phyloP scores from a whole-genome alignment of 2,113 vertebrate genomes.

The Chionodraco myersi region DNA sequence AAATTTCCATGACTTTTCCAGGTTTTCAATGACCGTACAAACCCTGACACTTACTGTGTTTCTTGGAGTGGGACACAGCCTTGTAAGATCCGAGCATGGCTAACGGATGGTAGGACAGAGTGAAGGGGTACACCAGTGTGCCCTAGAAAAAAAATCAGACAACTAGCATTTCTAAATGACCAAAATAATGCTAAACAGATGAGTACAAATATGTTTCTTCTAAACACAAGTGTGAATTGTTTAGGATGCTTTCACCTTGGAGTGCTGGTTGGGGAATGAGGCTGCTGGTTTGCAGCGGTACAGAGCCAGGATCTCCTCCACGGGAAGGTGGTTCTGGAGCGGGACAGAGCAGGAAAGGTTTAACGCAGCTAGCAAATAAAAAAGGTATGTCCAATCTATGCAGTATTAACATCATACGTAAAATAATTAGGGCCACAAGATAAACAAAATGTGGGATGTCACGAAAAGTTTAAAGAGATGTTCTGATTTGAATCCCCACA shows the following conservation, averaged over 20 bases:
- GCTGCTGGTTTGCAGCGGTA: constrained; percentile 83
- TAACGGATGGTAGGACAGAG: constrained; percentile 87
- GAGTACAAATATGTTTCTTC: background rate
- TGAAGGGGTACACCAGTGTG: constrained; percentile 79
- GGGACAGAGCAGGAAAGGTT: background rate
- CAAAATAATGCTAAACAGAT: background rate
- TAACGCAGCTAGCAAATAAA: background rate
- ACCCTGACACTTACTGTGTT: constrained; percentile 81
- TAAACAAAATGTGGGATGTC: too few relatives aligned
- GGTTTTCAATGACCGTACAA: too few relatives aligned
- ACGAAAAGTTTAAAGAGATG: too few relatives aligned
- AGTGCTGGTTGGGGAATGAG: constrained; percentile 51
- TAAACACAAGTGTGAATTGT: background rate
- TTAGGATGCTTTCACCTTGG: constrained; percentile 66
- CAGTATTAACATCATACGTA: too few relatives aligned
- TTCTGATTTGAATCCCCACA: too few relatives aligned
- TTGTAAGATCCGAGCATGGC: constrained; percentile 89
- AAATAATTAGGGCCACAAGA: too few relatives aligned
- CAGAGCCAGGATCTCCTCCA: constrained; percentile 88
- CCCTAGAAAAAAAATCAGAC: constrained; percentile 48
- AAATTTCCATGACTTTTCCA: too few relatives aligned
- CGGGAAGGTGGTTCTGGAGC: constrained; percentile 85
- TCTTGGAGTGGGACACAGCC: constrained; percentile 82
- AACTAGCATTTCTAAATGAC: background rate
- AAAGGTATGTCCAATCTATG: background rate